Conservation (phyloP, 2,113 vertebrate genomes). For the Clarias batrachus region DNA sequence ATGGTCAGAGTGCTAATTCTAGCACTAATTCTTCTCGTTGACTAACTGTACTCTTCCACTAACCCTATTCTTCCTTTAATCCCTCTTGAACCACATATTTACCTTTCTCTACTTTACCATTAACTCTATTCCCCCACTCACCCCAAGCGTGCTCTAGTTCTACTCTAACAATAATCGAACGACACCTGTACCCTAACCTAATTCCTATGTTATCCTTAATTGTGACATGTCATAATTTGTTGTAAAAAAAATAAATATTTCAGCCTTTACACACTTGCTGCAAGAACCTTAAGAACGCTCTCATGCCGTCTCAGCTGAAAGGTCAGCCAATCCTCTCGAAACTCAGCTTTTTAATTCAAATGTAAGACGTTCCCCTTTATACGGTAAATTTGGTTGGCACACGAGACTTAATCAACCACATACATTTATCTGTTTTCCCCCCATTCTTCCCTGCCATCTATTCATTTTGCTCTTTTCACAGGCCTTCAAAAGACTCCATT, state of each 20-base stretch:
- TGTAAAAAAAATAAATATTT: neutral
- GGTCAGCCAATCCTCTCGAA: neutral
- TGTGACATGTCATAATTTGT: neutral
- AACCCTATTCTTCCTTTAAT: neutral
- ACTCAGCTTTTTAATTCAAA: neutral
- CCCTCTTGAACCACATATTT: too few species aligned
- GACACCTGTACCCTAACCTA: neutral
- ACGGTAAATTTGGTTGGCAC: slow-evolving; percentile 44
- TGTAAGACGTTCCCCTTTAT: slow-evolving; percentile 17
- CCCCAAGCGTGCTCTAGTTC: neutral
- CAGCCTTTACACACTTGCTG: neutral
- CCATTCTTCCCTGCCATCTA: slow-evolving; percentile 44
- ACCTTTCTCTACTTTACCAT: neutral
- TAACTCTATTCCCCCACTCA: too few species aligned
- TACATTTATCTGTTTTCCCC: slow-evolving; percentile 33
- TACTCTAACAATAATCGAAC: neutral
- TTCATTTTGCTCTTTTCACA: slow-evolving; percentile 46
- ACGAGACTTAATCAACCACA: slow-evolving; percentile 57
- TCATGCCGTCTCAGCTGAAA: neutral
- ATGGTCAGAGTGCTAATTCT: too few species aligned
- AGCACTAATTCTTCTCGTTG: neutral
- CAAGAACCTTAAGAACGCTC: neutral
- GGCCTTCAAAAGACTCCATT: slow-evolving; percentile 61
- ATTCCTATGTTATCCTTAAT: neutral
- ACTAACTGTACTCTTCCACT: neutral